Conservation (phyloP, 2,113 vertebrate species). For the Laticauda laticaudata region DNA sequence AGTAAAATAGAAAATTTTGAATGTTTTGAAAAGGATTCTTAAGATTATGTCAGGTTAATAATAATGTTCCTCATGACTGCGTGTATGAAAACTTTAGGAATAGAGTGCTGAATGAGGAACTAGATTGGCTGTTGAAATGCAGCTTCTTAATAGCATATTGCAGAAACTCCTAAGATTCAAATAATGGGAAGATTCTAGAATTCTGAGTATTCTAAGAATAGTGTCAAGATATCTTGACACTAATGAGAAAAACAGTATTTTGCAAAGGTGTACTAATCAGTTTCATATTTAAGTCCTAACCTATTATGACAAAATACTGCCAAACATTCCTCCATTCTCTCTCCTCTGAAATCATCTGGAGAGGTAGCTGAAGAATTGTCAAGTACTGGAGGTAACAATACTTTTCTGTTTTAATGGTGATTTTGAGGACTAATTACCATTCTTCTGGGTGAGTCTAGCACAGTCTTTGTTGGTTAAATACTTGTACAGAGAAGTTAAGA, state of each 20-base stretch:
- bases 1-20: not conserved
- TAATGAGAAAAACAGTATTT: not conserved
- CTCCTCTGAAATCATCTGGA: not conserved
- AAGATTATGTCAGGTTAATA: not conserved
- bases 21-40: not conserved
- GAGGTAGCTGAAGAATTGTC: not conserved
- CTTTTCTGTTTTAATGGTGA: not conserved
- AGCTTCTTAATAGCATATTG: not conserved
- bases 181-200: constrained; percentile 4
- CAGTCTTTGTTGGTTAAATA: not conserved
- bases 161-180: constrained; percentile 12
- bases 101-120: not conserved
- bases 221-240: not conserved
- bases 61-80: not conserved
- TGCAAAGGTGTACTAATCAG: not conserved
- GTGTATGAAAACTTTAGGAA: not conserved
- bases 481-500: not conserved
- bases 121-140: not conserved
- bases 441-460: not conserved
- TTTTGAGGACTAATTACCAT: not conserved
- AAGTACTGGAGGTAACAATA: not conserved
- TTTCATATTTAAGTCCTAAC: not conserved
- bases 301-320: not conserved
- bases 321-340: not conserved
- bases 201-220: constrained; percentile 11